Conservation (phyloP, 2,888 invertebrate genomes). For the Antheraea yamamai region DNA sequence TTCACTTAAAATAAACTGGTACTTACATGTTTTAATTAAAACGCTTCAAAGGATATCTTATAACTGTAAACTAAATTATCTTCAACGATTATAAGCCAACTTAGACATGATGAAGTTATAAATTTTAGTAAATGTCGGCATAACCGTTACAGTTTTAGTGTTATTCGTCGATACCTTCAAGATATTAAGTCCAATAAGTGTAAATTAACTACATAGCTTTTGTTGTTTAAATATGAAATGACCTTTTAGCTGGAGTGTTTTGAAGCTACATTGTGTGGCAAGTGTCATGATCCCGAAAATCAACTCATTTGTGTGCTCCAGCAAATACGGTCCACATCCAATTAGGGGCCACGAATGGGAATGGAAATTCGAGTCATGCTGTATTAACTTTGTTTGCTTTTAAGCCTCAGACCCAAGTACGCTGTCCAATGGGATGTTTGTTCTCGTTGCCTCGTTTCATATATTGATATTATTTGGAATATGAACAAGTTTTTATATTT, state of each 20-base stretch:
- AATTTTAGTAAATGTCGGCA: neutral
- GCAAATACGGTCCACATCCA: slow-evolving; percentile 47
- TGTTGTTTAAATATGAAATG: neutral
- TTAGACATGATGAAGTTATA: slow-evolving; percentile 6
- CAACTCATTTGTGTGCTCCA: slow-evolving; percentile 42
- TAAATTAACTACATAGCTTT: neutral
- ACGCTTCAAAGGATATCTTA: neutral
- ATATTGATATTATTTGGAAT: neutral
- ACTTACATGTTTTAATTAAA: neutral
- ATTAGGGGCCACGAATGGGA: slow-evolving; percentile 48
- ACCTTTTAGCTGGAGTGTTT: neutral
- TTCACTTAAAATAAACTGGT: neutral
- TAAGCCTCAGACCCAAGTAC: slow-evolving; percentile 30
- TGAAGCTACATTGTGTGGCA: neutral
- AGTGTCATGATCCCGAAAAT: slow-evolving; percentile 47
- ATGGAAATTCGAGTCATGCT: slow-evolving; percentile 46
- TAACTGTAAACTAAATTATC: neutral
- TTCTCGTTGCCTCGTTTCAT: neutral
- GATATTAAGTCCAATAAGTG: neutral
- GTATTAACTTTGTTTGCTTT: slow-evolving; percentile 50
- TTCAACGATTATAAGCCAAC: neutral
- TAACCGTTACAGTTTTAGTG: neutral
- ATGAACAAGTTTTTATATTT: neutral
- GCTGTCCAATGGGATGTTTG: neutral
- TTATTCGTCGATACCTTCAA: neutral